Conservation (phyloP, 1,140 invertebrate species). For the Onthophagus taurus region DNA sequence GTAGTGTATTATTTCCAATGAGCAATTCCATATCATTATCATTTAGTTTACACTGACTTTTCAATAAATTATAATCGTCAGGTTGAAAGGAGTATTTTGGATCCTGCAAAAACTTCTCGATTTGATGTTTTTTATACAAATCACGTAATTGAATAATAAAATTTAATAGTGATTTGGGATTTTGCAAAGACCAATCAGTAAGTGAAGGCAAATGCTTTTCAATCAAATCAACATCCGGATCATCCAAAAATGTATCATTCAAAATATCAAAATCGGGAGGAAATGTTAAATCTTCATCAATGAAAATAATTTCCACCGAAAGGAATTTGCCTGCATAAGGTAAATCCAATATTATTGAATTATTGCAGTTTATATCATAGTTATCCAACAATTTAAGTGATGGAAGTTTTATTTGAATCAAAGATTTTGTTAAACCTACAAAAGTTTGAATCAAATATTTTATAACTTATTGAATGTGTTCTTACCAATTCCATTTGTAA, state of each 20-base stretch:
- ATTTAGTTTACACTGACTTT: slow-evolving; percentile 18
- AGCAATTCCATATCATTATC: slow-evolving; percentile 33
- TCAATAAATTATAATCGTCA: slow-evolving; percentile 29
- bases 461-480: neutral
- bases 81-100: too few species aligned
- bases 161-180: slow-evolving; percentile 28
- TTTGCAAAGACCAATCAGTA: slow-evolving; percentile 31
- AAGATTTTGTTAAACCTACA: slow-evolving; percentile 4
- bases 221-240: slow-evolving; percentile 29
- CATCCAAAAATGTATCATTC: slow-evolving; percentile 30
- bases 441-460: neutral
- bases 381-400: slow-evolving; percentile 16
- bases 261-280: slow-evolving; percentile 37
- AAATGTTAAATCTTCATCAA: slow-evolving; percentile 27
- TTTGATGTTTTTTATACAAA: slow-evolving; percentile 34
- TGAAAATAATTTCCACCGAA: slow-evolving; percentile 36
- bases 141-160: slow-evolving; percentile 31
- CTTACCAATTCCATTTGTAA: slow-evolving; percentile 10
- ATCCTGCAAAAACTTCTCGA: neutral
- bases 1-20: slow-evolving; percentile 26
- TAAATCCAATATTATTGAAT: slow-evolving; percentile 31
- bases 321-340: slow-evolving; percentile 34
- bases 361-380: slow-evolving; percentile 20
- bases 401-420: slow-evolving; percentile 6
- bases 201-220: slow-evolving; percentile 29